Evolutionary conservation across 2,888 invertebrate species (phyloP), one percentile per base, ranked within the genome.

Genomic region (Peribatodes rhomboidaria): DNA sequence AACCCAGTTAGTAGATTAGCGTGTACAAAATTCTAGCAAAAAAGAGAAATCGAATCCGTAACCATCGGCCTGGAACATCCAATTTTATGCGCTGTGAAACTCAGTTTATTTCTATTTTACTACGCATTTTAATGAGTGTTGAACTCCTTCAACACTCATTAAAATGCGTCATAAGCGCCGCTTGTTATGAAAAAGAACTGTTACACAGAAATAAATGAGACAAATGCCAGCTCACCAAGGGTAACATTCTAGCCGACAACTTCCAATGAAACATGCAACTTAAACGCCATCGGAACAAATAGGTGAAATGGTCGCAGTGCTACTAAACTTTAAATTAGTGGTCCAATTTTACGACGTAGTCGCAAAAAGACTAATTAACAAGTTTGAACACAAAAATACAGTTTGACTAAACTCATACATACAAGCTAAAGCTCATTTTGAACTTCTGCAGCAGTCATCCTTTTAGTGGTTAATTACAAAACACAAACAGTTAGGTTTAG

Each of bases 81-180:
- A 33, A 50, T 58, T 50, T 33, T 50, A 58, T 18, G 22, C 20
- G 33, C 33, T 50, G 16, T 47, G 47, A 37, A 47, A 46, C 41
- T 50, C 14, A n/a, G 18, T 58, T 49, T 53, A 41, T 39, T 37
- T 37, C 8, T 37, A 7, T 52, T 49, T 18, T 16, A 49, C 49
- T 33, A 2, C 0, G 1, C 4, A 10, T 6, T 41, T 41, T 41
- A 16, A 41, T 41, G 4, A 20, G 11, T 18, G 2, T 4, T 14
- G 1, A 42, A 42, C n/a, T n/a, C n/a, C n/a, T n/a, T n/a, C n/a
- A n/a, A n/a, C n/a, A n/a, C n/a, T n/a, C n/a, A n/a, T n/a, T n/a
- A n/a, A n/a, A n/a, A n/a, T n/a, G 20, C 11, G 0, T 11, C 10
- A 20, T 42, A 39, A 27, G 6, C 27, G 27, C 27, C 6, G 27